Conservation (phyloP, 2,113 vertebrate genomes). For the Eulemur rufifrons region DNA sequence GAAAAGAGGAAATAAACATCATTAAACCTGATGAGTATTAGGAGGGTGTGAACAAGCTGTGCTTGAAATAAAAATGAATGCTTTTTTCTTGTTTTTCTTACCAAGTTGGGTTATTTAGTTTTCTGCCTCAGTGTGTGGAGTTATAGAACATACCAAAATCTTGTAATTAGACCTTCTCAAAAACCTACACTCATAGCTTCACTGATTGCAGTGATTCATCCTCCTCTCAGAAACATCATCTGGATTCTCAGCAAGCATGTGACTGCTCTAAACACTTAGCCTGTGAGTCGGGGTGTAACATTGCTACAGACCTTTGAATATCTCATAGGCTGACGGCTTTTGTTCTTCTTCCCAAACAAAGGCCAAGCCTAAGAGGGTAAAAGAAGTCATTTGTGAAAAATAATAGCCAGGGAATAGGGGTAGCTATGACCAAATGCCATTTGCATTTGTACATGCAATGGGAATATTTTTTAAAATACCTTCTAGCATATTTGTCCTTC, state of each 20-base stretch:
- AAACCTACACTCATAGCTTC: neutral
- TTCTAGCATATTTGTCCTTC: neutral
- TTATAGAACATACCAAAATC: neutral
- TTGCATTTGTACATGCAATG: neutral
- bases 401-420: neutral
- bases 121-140: neutral
- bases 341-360: neutral
- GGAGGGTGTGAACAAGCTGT: neutral
- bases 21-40: neutral
- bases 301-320: neutral
- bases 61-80: conserved; percentile 14
- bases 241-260: neutral
- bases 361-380: neutral
- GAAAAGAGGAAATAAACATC: neutral
- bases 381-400: neutral
- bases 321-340: neutral
- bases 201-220: neutral
- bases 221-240: neutral
- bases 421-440: neutral
- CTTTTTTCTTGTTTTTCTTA: neutral
- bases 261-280: neutral
- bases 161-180: neutral
- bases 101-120: neutral
- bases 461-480: neutral
- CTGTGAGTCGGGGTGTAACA: neutral